phyloP scores from a whole-genome alignment of 2,113 vertebrate species.

The Lagenorhynchus albirostris region DNA sequence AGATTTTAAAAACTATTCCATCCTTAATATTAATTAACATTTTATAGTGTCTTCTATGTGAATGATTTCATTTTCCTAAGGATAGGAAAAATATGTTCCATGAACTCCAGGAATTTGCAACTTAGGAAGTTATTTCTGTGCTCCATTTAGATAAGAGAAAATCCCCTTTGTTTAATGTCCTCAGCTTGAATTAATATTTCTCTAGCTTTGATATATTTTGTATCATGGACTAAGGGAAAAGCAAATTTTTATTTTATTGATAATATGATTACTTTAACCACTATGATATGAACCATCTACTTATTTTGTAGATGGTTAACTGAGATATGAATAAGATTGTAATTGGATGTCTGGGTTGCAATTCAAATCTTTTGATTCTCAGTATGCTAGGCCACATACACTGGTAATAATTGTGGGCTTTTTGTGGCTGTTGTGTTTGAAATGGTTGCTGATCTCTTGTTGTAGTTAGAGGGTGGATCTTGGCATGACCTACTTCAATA shows the following conservation, averaged over 20 bases:
- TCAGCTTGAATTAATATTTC: constrained; percentile 25
- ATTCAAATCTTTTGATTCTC: constrained; percentile 1
- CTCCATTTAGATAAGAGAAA: constrained; percentile 29
- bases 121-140: constrained; percentile 6
- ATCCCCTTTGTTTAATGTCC: not conserved
- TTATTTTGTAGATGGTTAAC: constrained; percentile 37
- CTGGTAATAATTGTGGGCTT: not conserved
- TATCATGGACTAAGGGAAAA: not conserved
- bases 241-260: constrained; percentile 16
- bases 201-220: not conserved
- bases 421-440: constrained; percentile 56
- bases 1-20: constrained; percentile 40
- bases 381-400: not conserved
- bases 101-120: not conserved
- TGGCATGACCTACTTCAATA: constrained; percentile 63
- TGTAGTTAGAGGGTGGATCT: constrained; percentile 58
- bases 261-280: not conserved
- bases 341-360: constrained; percentile 8
- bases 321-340: not conserved
- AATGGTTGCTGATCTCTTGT: constrained; percentile 58
- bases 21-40: not conserved
- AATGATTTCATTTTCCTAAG: constrained; percentile 20
- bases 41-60: not conserved
- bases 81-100: not conserved
- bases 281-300: not conserved